These are phyloP conservation scores for Mythimna albipuncta DNA, from an alignment of 2,888 invertebrate genomes.

Conservation along the genomic window DNA sequence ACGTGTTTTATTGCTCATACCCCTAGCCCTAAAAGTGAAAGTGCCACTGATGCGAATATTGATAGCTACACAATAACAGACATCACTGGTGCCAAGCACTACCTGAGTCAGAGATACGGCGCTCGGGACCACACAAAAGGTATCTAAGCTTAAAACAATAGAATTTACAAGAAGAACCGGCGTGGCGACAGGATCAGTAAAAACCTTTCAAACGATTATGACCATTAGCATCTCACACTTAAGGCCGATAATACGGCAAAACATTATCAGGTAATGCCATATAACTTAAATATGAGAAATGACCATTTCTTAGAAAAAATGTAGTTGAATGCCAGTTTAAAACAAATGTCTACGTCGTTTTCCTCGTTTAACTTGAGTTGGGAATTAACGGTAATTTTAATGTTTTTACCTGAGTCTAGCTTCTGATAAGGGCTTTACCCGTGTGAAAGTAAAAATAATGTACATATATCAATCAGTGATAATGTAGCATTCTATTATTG, in stretches of 20 bases:
- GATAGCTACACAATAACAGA: constrained; percentile 46
- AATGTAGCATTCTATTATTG: too few relatives aligned
- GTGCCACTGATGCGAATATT: constrained; percentile 30
- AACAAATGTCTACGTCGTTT: constrained; percentile 28
- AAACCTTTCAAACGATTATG: constrained; percentile 30
- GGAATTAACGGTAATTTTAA: constrained; percentile 25
- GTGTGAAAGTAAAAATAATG: too few relatives aligned
- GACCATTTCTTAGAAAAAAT: constrained; percentile 43
- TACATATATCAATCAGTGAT: too few relatives aligned
- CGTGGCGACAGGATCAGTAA: not conserved
- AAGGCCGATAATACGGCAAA: constrained; percentile 36
- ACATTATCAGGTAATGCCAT: constrained; percentile 40
- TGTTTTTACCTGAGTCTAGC: not conserved
- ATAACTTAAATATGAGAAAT: constrained; percentile 31
- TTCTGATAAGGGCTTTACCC: not conserved
- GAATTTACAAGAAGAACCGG: constrained; percentile 38
- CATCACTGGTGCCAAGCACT: constrained; percentile 36
- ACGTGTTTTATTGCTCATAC: constrained; percentile 56
- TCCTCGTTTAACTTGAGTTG: constrained; percentile 17
- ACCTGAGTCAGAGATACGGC: constrained; percentile 43
- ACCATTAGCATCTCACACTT: not conserved
- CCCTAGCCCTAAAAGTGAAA: constrained; percentile 49
- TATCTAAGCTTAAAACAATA: constrained; percentile 53
- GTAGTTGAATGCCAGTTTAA: constrained; percentile 43
- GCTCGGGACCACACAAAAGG: constrained; percentile 52